Percentiles rank a stretch among this genome's conserved stretches.
Conservation (phyloP, 2,888 invertebrate species). For the Xylota sylvarum region DNA sequence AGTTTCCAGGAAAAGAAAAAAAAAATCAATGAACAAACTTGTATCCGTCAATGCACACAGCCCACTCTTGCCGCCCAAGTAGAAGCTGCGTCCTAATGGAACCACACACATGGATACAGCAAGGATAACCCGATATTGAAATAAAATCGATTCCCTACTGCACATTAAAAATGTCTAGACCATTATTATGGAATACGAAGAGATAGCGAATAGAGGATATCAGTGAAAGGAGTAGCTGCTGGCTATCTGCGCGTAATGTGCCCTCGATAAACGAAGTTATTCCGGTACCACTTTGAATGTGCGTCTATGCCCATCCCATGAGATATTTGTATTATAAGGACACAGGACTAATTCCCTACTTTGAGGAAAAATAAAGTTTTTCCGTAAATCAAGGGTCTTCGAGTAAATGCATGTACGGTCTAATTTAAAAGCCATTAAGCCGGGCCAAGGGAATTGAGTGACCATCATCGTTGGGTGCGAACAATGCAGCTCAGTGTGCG, state of each 20-base stretch:
- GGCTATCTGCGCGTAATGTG: conserved; percentile 29
- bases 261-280: conserved; percentile 43
- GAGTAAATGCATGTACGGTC: conserved; percentile 45
- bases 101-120: conserved; percentile 16
- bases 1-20: conserved; percentile 30
- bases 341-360: conserved; percentile 54
- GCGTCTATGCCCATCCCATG: conserved; percentile 10
- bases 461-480: not conserved
- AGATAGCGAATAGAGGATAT: conserved; percentile 48
- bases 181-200: conserved; percentile 31
- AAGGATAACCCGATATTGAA: conserved; percentile 53
- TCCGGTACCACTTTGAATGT: conserved; percentile 1
- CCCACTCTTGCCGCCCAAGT: not conserved
- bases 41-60: conserved; percentile 31
- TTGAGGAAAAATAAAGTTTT: conserved; percentile 58
- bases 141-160: conserved; percentile 55
- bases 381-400: conserved; percentile 64
- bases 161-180: conserved; percentile 51
- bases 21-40: conserved; percentile 18
- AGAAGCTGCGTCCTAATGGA: conserved; percentile 20
- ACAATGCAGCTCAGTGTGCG: conserved; percentile 29
- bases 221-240: conserved; percentile 4
- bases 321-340: not conserved
- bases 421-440: conserved; percentile 71
- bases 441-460: conserved; percentile 11